These are phyloP conservation scores for Terrapene triunguis DNA, from an alignment of 2,113 vertebrate species.

Conservation along the genomic window DNA sequence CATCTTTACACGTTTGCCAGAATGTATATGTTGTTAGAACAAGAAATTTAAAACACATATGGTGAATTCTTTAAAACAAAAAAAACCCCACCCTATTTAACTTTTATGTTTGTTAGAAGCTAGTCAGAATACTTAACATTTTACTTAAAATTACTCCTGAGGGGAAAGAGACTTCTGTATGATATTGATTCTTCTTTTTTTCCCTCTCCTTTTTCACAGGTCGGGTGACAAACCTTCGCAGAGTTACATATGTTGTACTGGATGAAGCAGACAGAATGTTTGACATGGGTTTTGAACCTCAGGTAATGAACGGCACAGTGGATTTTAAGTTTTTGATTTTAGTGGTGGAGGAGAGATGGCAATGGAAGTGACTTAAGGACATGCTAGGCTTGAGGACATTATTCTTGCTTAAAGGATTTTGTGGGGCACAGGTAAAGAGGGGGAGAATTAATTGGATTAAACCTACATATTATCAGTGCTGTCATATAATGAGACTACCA, in stretches of 20 bases:
- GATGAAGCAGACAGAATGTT: conserved; percentile 99
- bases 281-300: conserved; percentile 99
- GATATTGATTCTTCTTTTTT: conserved; percentile 78
- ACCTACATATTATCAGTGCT: background rate
- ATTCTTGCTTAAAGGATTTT: background rate
- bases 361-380: background rate
- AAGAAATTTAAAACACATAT: conserved; percentile 75
- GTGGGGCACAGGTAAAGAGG: background rate
- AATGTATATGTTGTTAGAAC: conserved; percentile 78
- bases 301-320: conserved; percentile 80
- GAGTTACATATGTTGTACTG: conserved; percentile 94
- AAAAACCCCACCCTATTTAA: conserved; percentile 67
- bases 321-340: background rate
- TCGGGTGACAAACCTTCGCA: conserved; percentile 96
- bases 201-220: conserved; percentile 83
- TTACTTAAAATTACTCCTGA: conserved; percentile 61
- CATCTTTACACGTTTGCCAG: conserved; percentile 78
- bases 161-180: conserved; percentile 69
- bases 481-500: fast-evolving
- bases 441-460: background rate
- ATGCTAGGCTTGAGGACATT: background rate
- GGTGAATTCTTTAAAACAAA: conserved; percentile 72
- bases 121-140: conserved; percentile 80
- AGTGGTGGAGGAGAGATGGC: background rate
- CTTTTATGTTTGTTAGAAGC: conserved; percentile 60